phyloP scores from a whole-genome alignment of 2,888 invertebrate species.

The Acanthosoma haemorrhoidale region DNA sequence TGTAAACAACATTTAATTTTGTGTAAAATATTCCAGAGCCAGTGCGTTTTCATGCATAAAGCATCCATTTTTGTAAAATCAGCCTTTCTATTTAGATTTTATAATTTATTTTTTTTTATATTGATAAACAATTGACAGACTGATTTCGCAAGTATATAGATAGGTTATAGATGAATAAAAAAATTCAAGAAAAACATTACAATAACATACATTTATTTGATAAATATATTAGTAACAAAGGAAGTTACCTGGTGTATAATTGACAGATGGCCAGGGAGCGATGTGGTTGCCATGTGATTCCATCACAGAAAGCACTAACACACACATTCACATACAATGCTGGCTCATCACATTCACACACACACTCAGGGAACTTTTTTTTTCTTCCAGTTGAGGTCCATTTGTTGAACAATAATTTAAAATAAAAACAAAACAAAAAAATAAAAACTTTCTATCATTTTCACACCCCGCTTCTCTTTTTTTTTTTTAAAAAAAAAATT shows the following conservation, averaged over 20 bases:
- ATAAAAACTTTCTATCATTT: background rate
- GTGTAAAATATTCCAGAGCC: too few species aligned
- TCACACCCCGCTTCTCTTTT: slow-evolving; percentile 23
- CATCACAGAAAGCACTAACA: slow-evolving; percentile 26
- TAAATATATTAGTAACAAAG: slow-evolving; percentile 20
- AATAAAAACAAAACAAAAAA: background rate
- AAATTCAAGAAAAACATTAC: background rate
- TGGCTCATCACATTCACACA: slow-evolving; percentile 29
- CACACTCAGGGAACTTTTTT: slow-evolving; percentile 11
- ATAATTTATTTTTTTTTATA: background rate
- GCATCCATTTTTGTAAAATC: background rate
- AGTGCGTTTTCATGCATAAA: too few species aligned
- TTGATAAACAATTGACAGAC: background rate
- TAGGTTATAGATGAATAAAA: background rate
- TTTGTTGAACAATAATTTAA: slow-evolving; percentile 5
- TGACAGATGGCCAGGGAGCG: slow-evolving; percentile 22
- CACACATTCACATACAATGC: slow-evolving; percentile 21
- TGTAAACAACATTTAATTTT: too few species aligned
- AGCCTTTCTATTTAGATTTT: background rate
- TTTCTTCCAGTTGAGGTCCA: background rate
- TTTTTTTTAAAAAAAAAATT: too few species aligned
- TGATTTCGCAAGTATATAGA: background rate
- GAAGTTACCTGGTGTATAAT: slow-evolving; percentile 24
- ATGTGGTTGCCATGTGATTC: slow-evolving; percentile 22
- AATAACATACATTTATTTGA: slow-evolving; percentile 21